Evolutionary conservation across 2,888 invertebrate genomes (phyloP), one percentile per base, ranked within the genome.

Genomic region (Ichneumon xanthorius): DNA sequence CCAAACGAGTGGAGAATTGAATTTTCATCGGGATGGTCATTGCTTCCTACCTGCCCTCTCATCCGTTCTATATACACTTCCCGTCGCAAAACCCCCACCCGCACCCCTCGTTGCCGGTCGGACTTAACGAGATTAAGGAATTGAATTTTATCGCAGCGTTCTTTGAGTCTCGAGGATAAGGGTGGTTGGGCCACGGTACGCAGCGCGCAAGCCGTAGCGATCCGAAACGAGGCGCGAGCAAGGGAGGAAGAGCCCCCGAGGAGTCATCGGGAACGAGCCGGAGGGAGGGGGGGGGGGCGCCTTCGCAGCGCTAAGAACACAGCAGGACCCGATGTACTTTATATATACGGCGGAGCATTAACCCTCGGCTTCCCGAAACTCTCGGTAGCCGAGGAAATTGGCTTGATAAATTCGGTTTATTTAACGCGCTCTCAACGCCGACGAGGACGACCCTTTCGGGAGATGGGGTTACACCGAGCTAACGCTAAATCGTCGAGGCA

Each of bases 361-460:
- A 33, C 73, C 73, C 80, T 55, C 45, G 55, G 76, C n/a, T 40
- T 48, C 67, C 50, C 50, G 70, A 79, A 83, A 83, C 70, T 79
- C 78, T 78, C 78, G 26, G 81, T 71, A 58, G 73, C 14, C 78
- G 78, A 19, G 76, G 73, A 79, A 82, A 82, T 82, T 79, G 79
- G 81, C 85, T 85, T 85, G 85, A 85, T 85, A 85, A 85, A 85
- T 85, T 82, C 79, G 71, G 81, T 82, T 85, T 85, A 85, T 85
- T 82, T 79, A 85, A 85, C 79, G 70, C 77, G 30, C 81, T 55
- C 81, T 55, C 48, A 45, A 71, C 78, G 75, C 65, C 71, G 79
- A 58, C 79, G 76, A 72, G 80, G 79, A 58, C 79, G 76, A 72
- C 84, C 84, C 81, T 82, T 82, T 45, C 68, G 81, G 81, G 78